These are phyloP conservation scores for Eucidaris tribuloides DNA, from an alignment of 35 echinoderm and acorn worm species.

Conservation along the genomic window DNA sequence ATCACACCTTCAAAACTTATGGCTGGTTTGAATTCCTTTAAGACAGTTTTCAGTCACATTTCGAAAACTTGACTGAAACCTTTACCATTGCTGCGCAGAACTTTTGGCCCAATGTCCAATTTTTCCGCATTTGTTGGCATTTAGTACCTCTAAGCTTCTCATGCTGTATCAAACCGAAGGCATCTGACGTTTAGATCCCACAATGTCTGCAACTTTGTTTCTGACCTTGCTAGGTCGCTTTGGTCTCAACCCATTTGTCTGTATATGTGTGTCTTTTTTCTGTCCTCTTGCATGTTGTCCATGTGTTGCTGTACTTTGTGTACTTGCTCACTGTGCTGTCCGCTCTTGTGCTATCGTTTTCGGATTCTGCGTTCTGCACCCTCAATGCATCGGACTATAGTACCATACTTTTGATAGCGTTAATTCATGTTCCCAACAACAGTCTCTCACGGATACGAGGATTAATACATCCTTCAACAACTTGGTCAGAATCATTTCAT, in stretches of 20 bases:
- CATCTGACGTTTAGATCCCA: constrained; percentile 25
- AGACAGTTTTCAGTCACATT: neutral
- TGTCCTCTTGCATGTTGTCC: neutral
- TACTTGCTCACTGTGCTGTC: too few relatives aligned
- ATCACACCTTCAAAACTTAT: constrained; percentile 15
- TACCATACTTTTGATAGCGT: neutral
- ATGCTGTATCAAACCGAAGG: constrained; percentile 16
- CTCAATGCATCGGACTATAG: constrained; percentile 1
- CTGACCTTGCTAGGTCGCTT: too few relatives aligned
- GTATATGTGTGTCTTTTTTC: neutral
- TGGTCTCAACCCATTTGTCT: too few relatives aligned
- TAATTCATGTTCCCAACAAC: constrained; percentile 4
- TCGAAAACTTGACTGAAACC: neutral
- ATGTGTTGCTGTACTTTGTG: neutral
- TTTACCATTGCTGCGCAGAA: constrained; percentile 4
- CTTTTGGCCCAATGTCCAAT: constrained; percentile 46
- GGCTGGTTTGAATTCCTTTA: neutral
- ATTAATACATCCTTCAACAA: neutral
- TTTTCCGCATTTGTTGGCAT: constrained; percentile 37
- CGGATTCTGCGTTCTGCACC: neutral
- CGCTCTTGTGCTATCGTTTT: neutral
- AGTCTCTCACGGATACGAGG: constrained; percentile 10
- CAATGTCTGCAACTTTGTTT: constrained; percentile 4
- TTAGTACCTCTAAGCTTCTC: constrained; percentile 1
- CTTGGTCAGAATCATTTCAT: constrained; percentile 20